Evolutionary conservation across 2,797 vertebrate species (phyloP).

Genomic region (Petrocephalus sullivani): DNA sequence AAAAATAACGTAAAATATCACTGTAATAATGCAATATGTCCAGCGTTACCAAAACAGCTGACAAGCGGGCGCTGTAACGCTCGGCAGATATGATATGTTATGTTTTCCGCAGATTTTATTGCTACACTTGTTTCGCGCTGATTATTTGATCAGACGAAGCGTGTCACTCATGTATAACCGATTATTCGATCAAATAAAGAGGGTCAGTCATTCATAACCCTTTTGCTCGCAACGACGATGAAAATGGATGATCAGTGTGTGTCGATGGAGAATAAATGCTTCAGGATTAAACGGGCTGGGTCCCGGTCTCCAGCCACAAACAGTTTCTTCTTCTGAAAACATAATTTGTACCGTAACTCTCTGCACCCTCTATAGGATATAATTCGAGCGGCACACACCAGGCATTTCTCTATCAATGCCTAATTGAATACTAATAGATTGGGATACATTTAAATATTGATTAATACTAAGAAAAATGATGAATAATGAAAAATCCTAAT

Average conservation of each 20-base stretch:
- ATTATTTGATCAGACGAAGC: slow-evolving; percentile 45
- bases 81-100: neutral
- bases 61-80: neutral
- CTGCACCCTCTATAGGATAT: neutral
- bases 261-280: slow-evolving; percentile 60
- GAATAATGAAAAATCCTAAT: neutral
- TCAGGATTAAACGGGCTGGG: slow-evolving; percentile 52
- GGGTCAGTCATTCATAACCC: slow-evolving; percentile 37
- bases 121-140: slow-evolving; percentile 59
- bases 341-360: slow-evolving; percentile 35
- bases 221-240: slow-evolving; percentile 56
- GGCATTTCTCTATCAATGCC: neutral
- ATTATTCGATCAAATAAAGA: slow-evolving; percentile 14
- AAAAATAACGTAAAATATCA: neutral
- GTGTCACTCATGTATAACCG: slow-evolving; percentile 14
- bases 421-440: neutral
- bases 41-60: neutral
- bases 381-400: neutral
- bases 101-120: slow-evolving; percentile 57
- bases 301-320: slow-evolving; percentile 58
- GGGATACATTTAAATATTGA: neutral
- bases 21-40: neutral
- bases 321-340: slow-evolving; percentile 57
- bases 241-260: slow-evolving; percentile 60
- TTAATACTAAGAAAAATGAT: neutral